Evolutionary conservation across 1,140 invertebrate genomes (phyloP).

Genomic region (Watersipora subatra): DNA sequence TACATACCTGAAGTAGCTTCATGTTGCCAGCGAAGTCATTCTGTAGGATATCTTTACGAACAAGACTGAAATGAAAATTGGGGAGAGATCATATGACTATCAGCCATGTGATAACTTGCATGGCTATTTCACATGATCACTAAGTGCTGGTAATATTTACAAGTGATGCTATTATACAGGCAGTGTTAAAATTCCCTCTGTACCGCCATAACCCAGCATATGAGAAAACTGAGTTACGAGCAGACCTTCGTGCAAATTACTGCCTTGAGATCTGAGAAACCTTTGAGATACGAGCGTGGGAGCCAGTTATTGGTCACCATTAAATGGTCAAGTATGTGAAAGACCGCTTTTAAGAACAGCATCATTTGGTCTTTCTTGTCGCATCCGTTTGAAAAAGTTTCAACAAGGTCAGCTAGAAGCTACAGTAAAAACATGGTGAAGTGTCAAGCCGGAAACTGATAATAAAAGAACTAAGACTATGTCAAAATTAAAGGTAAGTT

Average conservation of each 20-base stretch:
- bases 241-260: no score
- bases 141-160: not conserved
- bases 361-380: no score
- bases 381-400: no score
- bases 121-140: not conserved
- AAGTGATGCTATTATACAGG: no score
- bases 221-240: not conserved
- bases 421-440: not conserved
- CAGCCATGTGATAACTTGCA: not conserved
- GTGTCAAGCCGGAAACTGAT: not conserved
- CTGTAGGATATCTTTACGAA: constrained; percentile 62
- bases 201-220: not conserved
- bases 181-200: no score
- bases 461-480: not conserved
- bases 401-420: no score
- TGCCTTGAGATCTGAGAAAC: no score
- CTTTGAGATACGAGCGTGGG: no score
- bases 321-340: no score
- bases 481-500: not conserved
- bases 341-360: no score
- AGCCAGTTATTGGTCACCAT: no score
- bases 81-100: no score
- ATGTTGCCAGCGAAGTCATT: constrained; percentile 83
- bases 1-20: constrained; percentile 67
- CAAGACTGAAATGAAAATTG: constrained; percentile 19